phyloP scores from a whole-genome alignment of 2,797 vertebrate genomes.

The Pseudochirops cupreus region DNA sequence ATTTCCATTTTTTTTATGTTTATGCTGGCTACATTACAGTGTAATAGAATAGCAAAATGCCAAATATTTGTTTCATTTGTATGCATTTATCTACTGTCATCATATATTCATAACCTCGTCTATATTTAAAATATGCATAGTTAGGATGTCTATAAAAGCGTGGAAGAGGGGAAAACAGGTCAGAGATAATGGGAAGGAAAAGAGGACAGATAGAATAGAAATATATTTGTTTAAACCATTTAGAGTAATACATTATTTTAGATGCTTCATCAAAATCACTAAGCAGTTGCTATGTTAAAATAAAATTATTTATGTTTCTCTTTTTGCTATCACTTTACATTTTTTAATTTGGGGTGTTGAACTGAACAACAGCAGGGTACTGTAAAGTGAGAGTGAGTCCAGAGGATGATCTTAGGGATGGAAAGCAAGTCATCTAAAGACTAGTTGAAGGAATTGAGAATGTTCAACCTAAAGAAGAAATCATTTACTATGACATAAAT shows the following conservation, averaged over 20 bases:
- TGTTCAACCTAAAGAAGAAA: neutral
- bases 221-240: conserved; percentile 41
- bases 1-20: conserved; percentile 46
- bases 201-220: conserved; percentile 27
- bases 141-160: conserved; percentile 38
- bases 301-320: conserved; percentile 39
- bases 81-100: conserved; percentile 14
- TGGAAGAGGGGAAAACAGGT: conserved; percentile 46
- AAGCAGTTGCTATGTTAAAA: conserved; percentile 49
- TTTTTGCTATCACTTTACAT: conserved; percentile 46
- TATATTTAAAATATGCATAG: conserved; percentile 43
- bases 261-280: conserved; percentile 57
- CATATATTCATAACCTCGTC: conserved; percentile 38
- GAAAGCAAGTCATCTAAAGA: neutral
- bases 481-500: neutral
- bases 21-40: conserved; percentile 39
- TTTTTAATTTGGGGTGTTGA: conserved; percentile 54
- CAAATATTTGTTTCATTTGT: neutral
- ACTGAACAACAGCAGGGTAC: conserved; percentile 2
- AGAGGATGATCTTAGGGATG: neutral
- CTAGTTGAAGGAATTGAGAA: neutral
- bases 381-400: neutral
- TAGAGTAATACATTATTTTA: conserved; percentile 39
- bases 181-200: conserved; percentile 52
- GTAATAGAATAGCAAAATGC: conserved; percentile 12